These are phyloP conservation scores for Hippocampus mohnikei DNA, from an alignment of 2,113 vertebrate genomes.

Conservation along the genomic window DNA sequence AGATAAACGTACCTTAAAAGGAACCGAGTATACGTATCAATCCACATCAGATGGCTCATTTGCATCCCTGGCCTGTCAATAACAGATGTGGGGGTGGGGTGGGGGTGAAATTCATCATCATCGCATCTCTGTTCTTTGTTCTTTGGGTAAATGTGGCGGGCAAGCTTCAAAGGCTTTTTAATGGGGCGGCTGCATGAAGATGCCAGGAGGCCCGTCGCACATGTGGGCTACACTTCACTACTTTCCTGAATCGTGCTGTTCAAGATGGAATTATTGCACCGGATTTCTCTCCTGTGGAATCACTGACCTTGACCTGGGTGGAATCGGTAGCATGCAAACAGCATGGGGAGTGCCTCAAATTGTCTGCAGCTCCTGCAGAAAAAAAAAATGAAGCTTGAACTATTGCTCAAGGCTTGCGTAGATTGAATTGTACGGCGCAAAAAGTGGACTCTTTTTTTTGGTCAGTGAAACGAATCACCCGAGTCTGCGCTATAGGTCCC, in stretches of 20 bases:
- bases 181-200: constrained; percentile 61
- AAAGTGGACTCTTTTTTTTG: neutral
- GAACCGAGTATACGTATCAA: constrained; percentile 34
- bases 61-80: constrained; percentile 44
- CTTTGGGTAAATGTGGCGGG: constrained; percentile 60
- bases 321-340: constrained; percentile 38
- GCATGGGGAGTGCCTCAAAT: constrained; percentile 25
- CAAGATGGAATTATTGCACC: constrained; percentile 45
- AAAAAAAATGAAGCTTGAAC: neutral
- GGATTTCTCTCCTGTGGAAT: constrained; percentile 50
- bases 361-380: neutral
- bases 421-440: neutral
- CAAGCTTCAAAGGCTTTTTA: constrained; percentile 74
- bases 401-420: neutral
- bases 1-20: constrained; percentile 57
- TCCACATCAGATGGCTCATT: constrained; percentile 54
- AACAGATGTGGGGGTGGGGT: constrained; percentile 18
- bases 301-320: constrained; percentile 63
- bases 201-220: constrained; percentile 74
- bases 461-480: neutral
- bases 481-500: neutral
- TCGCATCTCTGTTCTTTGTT: constrained; percentile 66
- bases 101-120: constrained; percentile 47
- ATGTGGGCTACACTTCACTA: constrained; percentile 62
- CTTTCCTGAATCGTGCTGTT: constrained; percentile 60